Percentiles rank a stretch among this genome's conserved stretches.
These are phyloP conservation scores for Pteropus rufus DNA, from an alignment of 2,797 vertebrate genomes.

Conservation along the genomic window DNA sequence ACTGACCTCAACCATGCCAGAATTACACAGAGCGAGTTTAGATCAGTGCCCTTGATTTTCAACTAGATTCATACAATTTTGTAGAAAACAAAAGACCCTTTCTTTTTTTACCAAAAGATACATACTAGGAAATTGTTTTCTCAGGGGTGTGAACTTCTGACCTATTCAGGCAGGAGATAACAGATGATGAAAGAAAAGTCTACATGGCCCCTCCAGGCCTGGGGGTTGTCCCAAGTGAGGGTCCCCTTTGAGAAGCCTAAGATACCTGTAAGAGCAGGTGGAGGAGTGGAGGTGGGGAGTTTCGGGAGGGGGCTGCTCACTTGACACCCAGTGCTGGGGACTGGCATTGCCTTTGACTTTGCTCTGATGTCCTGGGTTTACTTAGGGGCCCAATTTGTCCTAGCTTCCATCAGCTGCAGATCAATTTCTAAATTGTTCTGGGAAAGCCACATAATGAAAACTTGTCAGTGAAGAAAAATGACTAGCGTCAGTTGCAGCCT, in stretches of 20 bases:
- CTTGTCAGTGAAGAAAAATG: constrained; percentile 77
- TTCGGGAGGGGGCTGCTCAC: accelerated
- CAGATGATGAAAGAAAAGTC: constrained; percentile 53
- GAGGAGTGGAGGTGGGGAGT: accelerated
- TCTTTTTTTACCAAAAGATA: neutral
- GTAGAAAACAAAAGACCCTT: constrained; percentile 45
- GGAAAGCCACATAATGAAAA: constrained; percentile 75
- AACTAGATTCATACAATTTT: neutral
- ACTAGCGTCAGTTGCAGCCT: constrained; percentile 28
- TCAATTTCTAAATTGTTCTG: constrained; percentile 75
- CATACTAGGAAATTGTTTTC: constrained; percentile 28
- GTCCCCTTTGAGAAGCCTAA: neutral
- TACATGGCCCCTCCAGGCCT: neutral
- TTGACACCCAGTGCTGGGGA: no score
- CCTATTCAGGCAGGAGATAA: constrained; percentile 46
- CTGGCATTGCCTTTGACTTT: neutral
- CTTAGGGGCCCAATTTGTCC: constrained; percentile 9
- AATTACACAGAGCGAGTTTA: neutral
- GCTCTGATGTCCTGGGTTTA: neutral
- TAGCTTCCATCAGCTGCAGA: constrained; percentile 59
- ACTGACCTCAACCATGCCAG: neutral
- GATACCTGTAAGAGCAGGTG: neutral
- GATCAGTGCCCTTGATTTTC: neutral
- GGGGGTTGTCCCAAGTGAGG: neutral
- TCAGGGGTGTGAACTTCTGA: constrained; percentile 43